Evolutionary conservation across 2,888 invertebrate genomes (phyloP).

Genomic region (Perdita meconis): DNA sequence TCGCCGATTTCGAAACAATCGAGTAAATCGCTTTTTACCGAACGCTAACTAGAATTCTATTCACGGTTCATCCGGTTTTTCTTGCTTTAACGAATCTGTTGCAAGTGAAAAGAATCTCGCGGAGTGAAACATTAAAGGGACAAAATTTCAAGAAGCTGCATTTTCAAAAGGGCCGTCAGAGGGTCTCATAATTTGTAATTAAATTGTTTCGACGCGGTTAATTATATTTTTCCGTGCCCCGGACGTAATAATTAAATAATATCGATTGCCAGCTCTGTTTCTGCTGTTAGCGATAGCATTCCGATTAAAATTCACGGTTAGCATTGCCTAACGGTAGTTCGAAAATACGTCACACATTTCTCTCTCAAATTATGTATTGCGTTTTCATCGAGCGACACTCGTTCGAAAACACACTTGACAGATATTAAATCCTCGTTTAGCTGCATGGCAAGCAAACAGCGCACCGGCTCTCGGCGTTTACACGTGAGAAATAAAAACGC

Average conservation of each 20-base stretch:
- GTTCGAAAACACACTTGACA: background rate
- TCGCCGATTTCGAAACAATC: constrained; percentile 35
- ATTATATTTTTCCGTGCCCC: background rate
- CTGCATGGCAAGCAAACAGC: background rate
- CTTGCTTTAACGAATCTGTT: background rate
- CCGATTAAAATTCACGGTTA: no score
- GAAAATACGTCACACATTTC: no score
- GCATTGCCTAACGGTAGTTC: no score
- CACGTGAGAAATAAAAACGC: background rate
- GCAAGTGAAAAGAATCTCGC: background rate
- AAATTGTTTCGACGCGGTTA: background rate
- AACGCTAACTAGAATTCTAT: background rate
- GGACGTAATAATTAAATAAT: background rate
- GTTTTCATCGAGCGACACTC: background rate
- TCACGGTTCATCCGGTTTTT: background rate
- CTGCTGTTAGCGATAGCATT: no score
- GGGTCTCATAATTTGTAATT: background rate
- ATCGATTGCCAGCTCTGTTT: background rate
- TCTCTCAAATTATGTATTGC: no score
- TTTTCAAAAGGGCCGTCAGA: background rate
- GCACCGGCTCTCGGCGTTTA: background rate
- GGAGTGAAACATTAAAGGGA: constrained; percentile 28
- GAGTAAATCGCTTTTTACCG: background rate
- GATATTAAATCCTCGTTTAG: background rate
- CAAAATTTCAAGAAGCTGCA: constrained; percentile 3